Percentiles rank a stretch among this genome's conserved stretches.
Evolutionary conservation across 2,888 invertebrate genomes (phyloP).

Genomic region (Acrobasis repandana): DNA sequence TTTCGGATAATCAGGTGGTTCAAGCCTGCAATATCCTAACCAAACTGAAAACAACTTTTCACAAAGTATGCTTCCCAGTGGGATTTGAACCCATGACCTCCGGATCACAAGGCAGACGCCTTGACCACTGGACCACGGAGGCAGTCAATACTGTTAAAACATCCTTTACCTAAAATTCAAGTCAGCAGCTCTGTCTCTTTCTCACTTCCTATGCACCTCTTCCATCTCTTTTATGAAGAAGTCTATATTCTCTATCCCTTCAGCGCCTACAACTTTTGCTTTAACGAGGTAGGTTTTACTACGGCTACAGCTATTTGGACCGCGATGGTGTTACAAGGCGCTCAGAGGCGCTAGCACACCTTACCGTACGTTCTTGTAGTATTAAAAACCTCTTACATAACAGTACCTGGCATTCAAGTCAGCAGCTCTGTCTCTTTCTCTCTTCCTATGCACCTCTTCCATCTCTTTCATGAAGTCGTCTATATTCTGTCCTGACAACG

Average conservation of each 20-base stretch:
- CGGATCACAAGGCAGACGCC: too few species aligned
- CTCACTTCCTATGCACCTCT: constrained; percentile 90
- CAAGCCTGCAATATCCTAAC: too few species aligned
- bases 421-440: constrained; percentile 86
- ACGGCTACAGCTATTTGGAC: constrained; percentile 82
- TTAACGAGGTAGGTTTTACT: constrained; percentile 90
- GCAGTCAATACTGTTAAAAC: too few species aligned
- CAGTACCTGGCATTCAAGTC: constrained; percentile 83
- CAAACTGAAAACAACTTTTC: too few species aligned
- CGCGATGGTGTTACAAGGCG: constrained; percentile 33
- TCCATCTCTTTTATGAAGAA: constrained; percentile 97
- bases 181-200: constrained; percentile 85
- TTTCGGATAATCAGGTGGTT: too few species aligned
- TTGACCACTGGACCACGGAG: too few species aligned
- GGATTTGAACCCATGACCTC: too few species aligned
- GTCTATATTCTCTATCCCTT: constrained; percentile 95
- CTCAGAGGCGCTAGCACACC: too few species aligned
- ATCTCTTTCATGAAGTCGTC: constrained; percentile 97
- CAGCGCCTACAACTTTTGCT: constrained; percentile 93
- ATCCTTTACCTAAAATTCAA: constrained; percentile 76
- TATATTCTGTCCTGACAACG: constrained; percentile 95
- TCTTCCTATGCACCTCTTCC: constrained; percentile 92
- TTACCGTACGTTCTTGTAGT: neutral
- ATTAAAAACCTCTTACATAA: constrained; percentile 45
- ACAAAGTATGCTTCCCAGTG: too few species aligned